Base-by-base conservation (phyloP, 2,113 vertebrate species). In the Acanthochromis polyacanthus region DNA sequence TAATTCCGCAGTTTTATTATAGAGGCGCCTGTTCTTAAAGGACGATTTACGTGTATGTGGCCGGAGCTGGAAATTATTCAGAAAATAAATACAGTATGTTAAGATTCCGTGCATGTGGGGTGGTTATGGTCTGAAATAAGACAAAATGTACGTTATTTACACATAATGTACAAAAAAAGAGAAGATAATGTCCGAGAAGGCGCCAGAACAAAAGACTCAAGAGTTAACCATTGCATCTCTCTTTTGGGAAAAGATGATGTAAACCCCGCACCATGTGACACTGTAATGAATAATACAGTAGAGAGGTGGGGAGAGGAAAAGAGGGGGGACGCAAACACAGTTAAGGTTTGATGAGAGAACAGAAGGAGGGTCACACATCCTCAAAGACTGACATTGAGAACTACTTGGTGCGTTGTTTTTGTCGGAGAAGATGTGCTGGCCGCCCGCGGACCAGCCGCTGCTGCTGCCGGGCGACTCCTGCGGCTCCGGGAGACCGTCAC, bases 241-340 rank as follows among this genome's bases (percentile, higher is more conserved):
- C 94, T 93, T 92, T 90, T 87, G 94, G 95, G 93, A 95, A 84
- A 89, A 92, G 94, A 96, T 96, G 96, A 96, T 95, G 95, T 96
- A 94, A 96, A 95, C 95, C 92, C 74, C 78, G 80, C 82, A 94
- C 88, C 95, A 95, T 94, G 95, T 96, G 96, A 95, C 94, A 89
- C 82, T 87, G 88, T 91, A 87, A 95, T 95, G 94, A 95, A 95
- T 95, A 95, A 94, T 93, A 94, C 88, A 95, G 85, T 78, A 79
- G 84, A 63, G 75, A 67, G 78, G 68, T 87, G 63, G 65, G 58
- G 81, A 46, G 72, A 52, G 72, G 71, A 28, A 71, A 74, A 61
- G 78, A 65, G 58, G 58, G 65, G 66, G 45, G 3, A 45, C 5
- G 58, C 66, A 75, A 84, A 81, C 80, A 82, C 85, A 73, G 75